phyloP scores from a whole-genome alignment of 1,140 invertebrate species.

The Pseudachorutes palmiensis region DNA sequence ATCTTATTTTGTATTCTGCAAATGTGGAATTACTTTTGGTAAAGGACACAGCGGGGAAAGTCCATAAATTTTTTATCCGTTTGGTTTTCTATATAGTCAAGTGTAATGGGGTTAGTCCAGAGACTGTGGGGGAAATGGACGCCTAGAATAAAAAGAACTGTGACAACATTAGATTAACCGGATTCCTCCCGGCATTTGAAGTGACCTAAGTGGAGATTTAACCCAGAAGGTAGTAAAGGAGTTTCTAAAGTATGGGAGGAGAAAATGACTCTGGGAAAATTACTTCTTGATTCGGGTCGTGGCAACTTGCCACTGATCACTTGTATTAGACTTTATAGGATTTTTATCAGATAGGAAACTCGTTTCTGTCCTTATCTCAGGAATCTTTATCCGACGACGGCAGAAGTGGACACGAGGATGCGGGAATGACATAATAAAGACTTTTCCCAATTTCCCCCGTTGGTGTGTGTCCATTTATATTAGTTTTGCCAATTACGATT shows the following conservation, averaged over 20 bases:
- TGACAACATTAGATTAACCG: slow-evolving; percentile 18
- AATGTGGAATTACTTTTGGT: neutral
- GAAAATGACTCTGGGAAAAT: slow-evolving; percentile 30
- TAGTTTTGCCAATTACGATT: slow-evolving; percentile 9
- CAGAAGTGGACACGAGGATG: neutral
- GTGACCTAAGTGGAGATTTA: slow-evolving; percentile 9
- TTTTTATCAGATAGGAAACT: slow-evolving; percentile 24
- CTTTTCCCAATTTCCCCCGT: neutral
- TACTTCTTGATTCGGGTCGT: slow-evolving; percentile 36
- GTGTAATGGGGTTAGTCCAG: neutral
- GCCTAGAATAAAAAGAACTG: slow-evolving; percentile 1
- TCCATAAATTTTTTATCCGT: neutral
- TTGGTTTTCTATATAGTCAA: neutral
- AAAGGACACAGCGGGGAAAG: neutral
- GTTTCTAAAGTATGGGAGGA: no score
- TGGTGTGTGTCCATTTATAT: neutral
- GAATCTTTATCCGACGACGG: neutral
- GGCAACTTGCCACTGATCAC: slow-evolving; percentile 37
- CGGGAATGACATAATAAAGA: neutral
- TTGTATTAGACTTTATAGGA: slow-evolving; percentile 22
- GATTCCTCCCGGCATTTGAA: neutral
- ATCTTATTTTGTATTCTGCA: neutral
- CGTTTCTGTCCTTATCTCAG: neutral
- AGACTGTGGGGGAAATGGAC: neutral
- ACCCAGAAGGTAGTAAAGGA: slow-evolving; percentile 2